phyloP scores from a whole-genome alignment of 1,140 invertebrate genomes.

The Drosophila tristis region DNA sequence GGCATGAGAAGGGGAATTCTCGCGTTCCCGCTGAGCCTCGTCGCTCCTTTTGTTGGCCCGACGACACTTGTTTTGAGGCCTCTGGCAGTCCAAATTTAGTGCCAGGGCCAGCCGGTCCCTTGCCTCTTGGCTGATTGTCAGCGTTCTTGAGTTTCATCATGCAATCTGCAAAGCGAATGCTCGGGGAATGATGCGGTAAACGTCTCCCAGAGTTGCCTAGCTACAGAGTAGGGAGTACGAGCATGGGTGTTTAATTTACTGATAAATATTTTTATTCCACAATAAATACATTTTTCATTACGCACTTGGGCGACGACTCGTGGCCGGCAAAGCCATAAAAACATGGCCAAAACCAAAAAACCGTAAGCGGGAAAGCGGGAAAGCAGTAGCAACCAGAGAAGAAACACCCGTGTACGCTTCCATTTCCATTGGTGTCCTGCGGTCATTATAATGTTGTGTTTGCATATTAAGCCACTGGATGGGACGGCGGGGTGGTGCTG shows the following conservation, averaged over 20 bases:
- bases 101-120: slow-evolving; percentile 12
- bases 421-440: slow-evolving; percentile 74
- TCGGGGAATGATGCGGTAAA: slow-evolving; percentile 24
- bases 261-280: slow-evolving; percentile 78
- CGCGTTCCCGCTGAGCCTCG: slow-evolving; percentile 27
- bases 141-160: slow-evolving; percentile 52
- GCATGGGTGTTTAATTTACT: slow-evolving; percentile 71
- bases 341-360: slow-evolving; percentile 56
- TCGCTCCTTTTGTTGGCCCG: slow-evolving; percentile 25
- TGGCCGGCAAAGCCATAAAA: slow-evolving; percentile 68
- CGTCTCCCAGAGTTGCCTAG: slow-evolving; percentile 33
- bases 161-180: slow-evolving; percentile 36
- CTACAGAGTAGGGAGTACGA: slow-evolving; percentile 15
- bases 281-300: slow-evolving; percentile 77
- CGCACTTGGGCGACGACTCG: slow-evolving; percentile 55
- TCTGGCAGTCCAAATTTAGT: slow-evolving; percentile 37
- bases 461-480: slow-evolving; percentile 63
- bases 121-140: slow-evolving; percentile 26
- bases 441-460: slow-evolving; percentile 72
- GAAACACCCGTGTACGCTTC: slow-evolving; percentile 21
- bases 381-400: neutral
- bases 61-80: slow-evolving; percentile 10
- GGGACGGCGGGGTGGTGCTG: neutral
- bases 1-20: neutral
- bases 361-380: neutral